Conservation (phyloP, 2,888 invertebrate genomes). For the Melanotus villosus region DNA sequence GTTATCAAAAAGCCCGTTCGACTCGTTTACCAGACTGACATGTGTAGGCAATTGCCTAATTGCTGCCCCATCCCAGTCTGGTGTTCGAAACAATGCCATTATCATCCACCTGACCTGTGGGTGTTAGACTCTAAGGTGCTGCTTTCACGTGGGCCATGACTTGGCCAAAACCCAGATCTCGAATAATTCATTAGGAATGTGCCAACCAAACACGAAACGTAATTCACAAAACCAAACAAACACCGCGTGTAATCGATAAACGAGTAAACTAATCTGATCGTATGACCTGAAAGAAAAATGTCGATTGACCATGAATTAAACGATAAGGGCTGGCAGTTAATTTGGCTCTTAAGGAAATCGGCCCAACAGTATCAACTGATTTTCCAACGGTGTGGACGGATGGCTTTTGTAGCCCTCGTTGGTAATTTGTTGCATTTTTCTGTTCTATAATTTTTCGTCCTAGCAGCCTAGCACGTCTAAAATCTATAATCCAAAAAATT, state of each 20-base stretch:
- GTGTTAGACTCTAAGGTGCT: constrained; percentile 30
- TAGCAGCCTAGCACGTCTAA: too few relatives aligned
- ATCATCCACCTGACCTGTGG: constrained; percentile 33
- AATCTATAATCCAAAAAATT: too few relatives aligned
- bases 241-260: constrained; percentile 18
- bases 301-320: constrained; percentile 13
- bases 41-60: constrained; percentile 37
- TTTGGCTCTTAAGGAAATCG: background rate
- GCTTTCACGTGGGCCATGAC: constrained; percentile 31
- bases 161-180: constrained; percentile 28
- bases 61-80: constrained; percentile 30
- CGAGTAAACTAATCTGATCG: constrained; percentile 1
- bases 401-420: too few relatives aligned
- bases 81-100: constrained; percentile 32
- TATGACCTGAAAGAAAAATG: constrained; percentile 4
- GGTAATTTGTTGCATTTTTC: too few relatives aligned
- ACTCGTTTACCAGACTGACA: constrained; percentile 34
- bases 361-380: background rate
- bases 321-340: background rate
- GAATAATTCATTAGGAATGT: constrained; percentile 35
- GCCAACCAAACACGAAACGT: background rate
- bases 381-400: too few relatives aligned
- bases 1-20: constrained; percentile 35
- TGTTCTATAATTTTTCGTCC: too few relatives aligned
- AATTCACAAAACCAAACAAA: constrained; percentile 12